Evolutionary conservation across 2,113 vertebrate species (phyloP), one percentile per base, ranked within the genome.

Genomic region (Cottus gobio): DNA sequence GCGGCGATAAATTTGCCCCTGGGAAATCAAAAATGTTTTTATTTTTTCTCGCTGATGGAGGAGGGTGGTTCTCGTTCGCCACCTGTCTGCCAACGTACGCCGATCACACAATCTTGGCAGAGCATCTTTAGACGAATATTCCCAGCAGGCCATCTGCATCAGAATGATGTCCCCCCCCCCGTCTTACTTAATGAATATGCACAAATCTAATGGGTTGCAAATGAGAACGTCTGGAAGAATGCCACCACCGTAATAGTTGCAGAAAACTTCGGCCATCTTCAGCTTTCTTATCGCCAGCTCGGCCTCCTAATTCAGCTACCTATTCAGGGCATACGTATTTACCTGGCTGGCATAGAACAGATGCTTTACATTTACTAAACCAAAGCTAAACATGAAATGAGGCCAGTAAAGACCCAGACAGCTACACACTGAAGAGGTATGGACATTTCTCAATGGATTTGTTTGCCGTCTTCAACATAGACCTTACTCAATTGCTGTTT

Each of bases 251-350:
- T 83, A 79, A 80, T 68, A 48, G 46, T 70, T 73, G 6, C 46
- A 28, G 6, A 77, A 50, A 89, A 83, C 64, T 61, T 84, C 84
- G 79, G 48, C 63, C 50, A 68, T 71, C 36, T 75, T 34, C 39
- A 24, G 73, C 60, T 44, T 66, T 66, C 16, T 57, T 58, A 66
- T 58, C 39, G 24, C 22, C 22, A 11, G 28, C 36, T 67, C 60
- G 57, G 39, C 66, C 70, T 84, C 15, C 39, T 48, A 34, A 57
- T 65, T 57, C 60, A 22, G 44, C 66, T 74, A 7, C 39, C 56
- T n/a, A 71, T 72, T 92, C 79, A 74, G 77, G 78, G 75, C 52
- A 5, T 87, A 79, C 89, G 90, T 89, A 82, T 84, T 64, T 75
- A 87, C 80, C 65, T 15, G 36, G n/a, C n/a, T n/a, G 67, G 60